These are phyloP conservation scores for Leiothrix lutea DNA, from an alignment of 2,113 vertebrate species.

Conservation along the genomic window DNA sequence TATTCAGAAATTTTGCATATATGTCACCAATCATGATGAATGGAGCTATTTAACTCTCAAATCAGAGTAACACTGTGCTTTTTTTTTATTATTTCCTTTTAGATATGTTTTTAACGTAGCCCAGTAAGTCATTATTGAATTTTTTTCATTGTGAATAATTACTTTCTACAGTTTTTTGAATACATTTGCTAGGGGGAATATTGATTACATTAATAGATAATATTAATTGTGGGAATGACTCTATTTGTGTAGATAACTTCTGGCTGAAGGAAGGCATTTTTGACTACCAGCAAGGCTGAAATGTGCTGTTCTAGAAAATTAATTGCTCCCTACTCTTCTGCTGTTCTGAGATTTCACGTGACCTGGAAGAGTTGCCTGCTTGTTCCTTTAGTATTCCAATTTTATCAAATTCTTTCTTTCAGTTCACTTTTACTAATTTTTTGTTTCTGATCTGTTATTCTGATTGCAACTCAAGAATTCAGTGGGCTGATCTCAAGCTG, in stretches of 20 bases:
- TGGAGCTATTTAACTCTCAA: not conserved
- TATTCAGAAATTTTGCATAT: not conserved
- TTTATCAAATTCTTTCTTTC: not conserved
- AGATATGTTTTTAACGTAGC: not conserved
- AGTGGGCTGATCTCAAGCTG: not conserved
- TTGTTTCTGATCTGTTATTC: not conserved
- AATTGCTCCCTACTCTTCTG: not conserved
- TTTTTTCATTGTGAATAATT: not conserved
- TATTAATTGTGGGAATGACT: not conserved
- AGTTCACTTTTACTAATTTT: not conserved
- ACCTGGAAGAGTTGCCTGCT: not conserved
- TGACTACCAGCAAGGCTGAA: not conserved
- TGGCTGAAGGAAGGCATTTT: not conserved
- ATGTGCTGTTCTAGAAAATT: not conserved
- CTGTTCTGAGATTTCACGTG: not conserved
- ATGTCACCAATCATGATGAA: not conserved
- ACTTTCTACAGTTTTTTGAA: not conserved
- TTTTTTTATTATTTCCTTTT: not conserved
- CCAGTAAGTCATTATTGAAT: not conserved
- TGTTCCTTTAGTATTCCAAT: not conserved
- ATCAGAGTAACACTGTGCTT: not conserved
- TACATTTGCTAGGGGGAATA: not conserved
- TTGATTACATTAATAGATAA: not conserved
- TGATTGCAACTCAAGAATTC: not conserved
- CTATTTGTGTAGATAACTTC: not conserved